These are phyloP conservation scores for Disparrhopalites patrizii DNA, from an alignment of 2,888 invertebrate species.

Conservation along the genomic window DNA sequence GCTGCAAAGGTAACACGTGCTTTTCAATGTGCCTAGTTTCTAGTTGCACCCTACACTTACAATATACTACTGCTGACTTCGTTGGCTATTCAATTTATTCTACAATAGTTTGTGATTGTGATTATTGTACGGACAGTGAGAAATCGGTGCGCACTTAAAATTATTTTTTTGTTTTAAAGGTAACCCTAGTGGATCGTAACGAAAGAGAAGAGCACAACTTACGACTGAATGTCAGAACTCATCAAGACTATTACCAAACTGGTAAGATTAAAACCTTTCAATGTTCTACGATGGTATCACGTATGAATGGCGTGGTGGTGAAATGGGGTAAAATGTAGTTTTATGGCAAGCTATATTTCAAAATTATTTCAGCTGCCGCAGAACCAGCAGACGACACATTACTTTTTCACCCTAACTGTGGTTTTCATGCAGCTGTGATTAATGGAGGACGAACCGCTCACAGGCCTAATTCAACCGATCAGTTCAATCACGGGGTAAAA, in stretches of 20 bases:
- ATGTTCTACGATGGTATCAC: too few species aligned
- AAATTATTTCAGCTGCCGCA: conserved; percentile 32
- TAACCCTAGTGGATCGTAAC: conserved; percentile 79
- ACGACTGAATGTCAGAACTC: conserved; percentile 49
- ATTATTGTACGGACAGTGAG: too few species aligned
- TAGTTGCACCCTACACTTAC: background rate
- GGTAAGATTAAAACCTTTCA: background rate
- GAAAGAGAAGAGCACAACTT: conserved; percentile 72
- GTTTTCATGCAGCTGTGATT: conserved; percentile 86
- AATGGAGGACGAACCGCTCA: conserved; percentile 86
- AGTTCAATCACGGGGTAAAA: conserved; percentile 18
- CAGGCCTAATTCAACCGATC: conserved; percentile 71
- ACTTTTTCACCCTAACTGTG: conserved; percentile 86
- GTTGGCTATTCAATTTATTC: too few species aligned
- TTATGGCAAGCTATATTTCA: too few species aligned
- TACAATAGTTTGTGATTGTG: too few species aligned
- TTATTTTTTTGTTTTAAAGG: conserved; percentile 52
- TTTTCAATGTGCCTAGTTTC: background rate
- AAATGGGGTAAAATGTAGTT: too few species aligned
- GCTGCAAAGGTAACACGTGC: conserved; percentile 77
- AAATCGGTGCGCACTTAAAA: too few species aligned
- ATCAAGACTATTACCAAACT: conserved; percentile 24
- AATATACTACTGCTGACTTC: background rate
- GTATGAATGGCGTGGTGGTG: too few species aligned
- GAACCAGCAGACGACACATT: conserved; percentile 51